phyloP scores from a whole-genome alignment of 2,888 invertebrate species.

The Caenorhabditis angaria region DNA sequence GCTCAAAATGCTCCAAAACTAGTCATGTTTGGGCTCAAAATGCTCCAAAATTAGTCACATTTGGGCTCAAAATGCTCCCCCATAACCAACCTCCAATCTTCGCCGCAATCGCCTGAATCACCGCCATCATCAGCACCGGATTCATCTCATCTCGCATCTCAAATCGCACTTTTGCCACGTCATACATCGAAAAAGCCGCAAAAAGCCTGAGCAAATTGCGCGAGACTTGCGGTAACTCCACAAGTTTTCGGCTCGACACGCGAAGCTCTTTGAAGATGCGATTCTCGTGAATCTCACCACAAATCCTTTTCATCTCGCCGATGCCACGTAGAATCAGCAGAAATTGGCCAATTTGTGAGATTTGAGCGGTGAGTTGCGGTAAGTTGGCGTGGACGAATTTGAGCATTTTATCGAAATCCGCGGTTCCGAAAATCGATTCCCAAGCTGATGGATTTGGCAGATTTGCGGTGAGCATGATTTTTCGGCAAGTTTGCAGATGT shows the following conservation, averaged over 20 bases:
- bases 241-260: slow-evolving; percentile 6
- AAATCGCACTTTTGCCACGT: slow-evolving; percentile 23
- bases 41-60: no score
- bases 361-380: background rate
- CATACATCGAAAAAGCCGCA: slow-evolving; percentile 27
- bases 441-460: no score
- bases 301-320: slow-evolving; percentile 6
- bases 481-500: no score
- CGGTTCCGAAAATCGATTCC: background rate
- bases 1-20: no score
- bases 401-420: slow-evolving; percentile 24
- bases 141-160: slow-evolving; percentile 27
- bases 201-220: slow-evolving; percentile 24
- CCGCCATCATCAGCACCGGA: slow-evolving; percentile 22
- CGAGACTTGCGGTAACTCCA: slow-evolving; percentile 13
- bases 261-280: background rate
- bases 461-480: no score
- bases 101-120: slow-evolving; percentile 22
- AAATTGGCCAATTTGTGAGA: slow-evolving; percentile 30
- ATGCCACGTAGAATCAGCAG: slow-evolving; percentile 18
- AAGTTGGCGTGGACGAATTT: slow-evolving; percentile 17
- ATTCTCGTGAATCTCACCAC: background rate
- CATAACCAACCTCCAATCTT: slow-evolving; percentile 34
- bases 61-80: no score
- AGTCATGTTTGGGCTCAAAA: no score